Base-by-base conservation (phyloP, 92 coral and sea anemone genomes). In the Bergia puertoricense region DNA sequence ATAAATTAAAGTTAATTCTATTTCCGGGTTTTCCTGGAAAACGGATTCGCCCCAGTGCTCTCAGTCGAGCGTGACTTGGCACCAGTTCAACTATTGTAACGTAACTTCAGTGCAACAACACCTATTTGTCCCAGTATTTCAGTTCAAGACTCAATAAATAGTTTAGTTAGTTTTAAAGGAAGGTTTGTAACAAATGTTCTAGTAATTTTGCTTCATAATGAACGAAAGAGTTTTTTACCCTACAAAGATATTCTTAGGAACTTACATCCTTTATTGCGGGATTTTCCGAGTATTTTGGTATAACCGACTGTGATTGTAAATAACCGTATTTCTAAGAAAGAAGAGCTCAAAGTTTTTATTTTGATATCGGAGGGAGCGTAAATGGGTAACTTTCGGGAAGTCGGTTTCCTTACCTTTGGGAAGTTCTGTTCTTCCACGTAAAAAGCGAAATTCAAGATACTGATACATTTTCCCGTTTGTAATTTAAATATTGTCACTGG, bases 21-120 rank as follows among this genome's bases (percentile, higher is more conserved):
- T 84, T 84, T 84, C 87, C 87, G 87, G 87, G 87, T 84, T 84
- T 84, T 84, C 87, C 87, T 84, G 87, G 87, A 84, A 84, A 84
- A 71, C 57, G 62, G 85, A 30, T 73, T 84, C 87, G 87, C 67
- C 67, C 79, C 87, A 84, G 79, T 84, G 79, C 87, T 6, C 68
- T 46, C 30, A 0, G 37, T 71, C 79, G 87, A 46, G 87, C 45
- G 79, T 43, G 16, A 84, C 87, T 71, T 84, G 87, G 87, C 78
- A 71, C 87, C 30, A 71, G 20, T 84, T 84, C 68, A 84, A 46
- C 11, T 48, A 3, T 43, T 72, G 22, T 14, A 18, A 37, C 62
- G 44, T 6, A 76, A 76, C 23, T 42, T 45, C 2, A 40, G 23
- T 2, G 5, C 44, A 76, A 42, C 79, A 11, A 14, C 30, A 30